Conservation (phyloP, 2,888 invertebrate genomes). For the Drosophila leonis region DNA sequence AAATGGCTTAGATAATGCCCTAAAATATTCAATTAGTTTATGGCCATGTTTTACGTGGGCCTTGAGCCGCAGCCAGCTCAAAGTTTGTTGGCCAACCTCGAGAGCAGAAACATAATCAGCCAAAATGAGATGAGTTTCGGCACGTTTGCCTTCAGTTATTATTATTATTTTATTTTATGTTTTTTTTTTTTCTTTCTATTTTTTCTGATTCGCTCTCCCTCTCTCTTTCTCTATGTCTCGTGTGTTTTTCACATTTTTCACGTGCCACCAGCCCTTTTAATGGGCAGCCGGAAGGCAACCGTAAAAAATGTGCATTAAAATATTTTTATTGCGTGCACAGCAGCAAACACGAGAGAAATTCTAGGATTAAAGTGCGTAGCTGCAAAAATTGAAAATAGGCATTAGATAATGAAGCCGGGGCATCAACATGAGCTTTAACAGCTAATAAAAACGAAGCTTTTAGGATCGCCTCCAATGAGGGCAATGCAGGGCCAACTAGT, state of each 20-base stretch:
- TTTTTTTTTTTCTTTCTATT: constrained; percentile 16
- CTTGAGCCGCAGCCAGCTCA: constrained; percentile 22
- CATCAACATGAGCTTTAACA: constrained; percentile 56
- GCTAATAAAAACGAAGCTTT: constrained; percentile 56
- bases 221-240: constrained; percentile 3
- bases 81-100: constrained; percentile 17
- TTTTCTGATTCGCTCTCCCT: background rate
- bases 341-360: constrained; percentile 25
- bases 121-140: constrained; percentile 59
- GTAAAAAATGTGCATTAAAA: constrained; percentile 73
- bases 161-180: constrained; percentile 58
- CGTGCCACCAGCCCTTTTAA: constrained; percentile 69
- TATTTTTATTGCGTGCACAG: constrained; percentile 71
- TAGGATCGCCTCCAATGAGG: constrained; percentile 3
- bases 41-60: constrained; percentile 64
- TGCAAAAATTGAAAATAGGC: constrained; percentile 69
- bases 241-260: constrained; percentile 41
- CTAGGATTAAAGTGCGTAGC: constrained; percentile 56
- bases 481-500: constrained; percentile 5
- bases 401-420: constrained; percentile 64
- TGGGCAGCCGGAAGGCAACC: constrained; percentile 54
- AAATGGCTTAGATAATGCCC: constrained; percentile 78
- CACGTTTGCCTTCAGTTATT: constrained; percentile 56
- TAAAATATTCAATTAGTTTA: constrained; percentile 79
- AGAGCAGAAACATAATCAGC: constrained; percentile 48